Evolutionary conservation across 2,797 vertebrate genomes (phyloP).

Genomic region (Trachurus trachurus): DNA sequence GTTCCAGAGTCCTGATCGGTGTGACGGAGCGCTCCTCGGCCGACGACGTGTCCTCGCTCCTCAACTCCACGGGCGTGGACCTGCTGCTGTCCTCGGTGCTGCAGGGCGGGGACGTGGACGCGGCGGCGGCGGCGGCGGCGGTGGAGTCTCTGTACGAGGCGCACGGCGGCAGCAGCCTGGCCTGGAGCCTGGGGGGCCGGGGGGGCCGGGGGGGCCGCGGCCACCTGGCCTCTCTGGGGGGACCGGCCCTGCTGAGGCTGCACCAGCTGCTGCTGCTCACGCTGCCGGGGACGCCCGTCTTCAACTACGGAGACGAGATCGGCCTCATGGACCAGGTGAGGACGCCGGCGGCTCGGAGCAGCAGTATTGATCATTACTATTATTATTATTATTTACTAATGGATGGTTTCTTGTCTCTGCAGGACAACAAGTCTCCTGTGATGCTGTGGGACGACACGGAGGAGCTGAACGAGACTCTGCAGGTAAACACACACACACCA

Average conservation of each 20-base stretch:
- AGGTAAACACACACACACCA: conserved; percentile 68
- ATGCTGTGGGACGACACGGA: conserved; percentile 79
- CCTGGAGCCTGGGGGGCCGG: conserved; percentile 80
- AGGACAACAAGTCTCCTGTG: conserved; percentile 72
- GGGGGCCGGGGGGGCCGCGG: conserved; percentile 57
- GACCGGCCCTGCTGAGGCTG: conserved; percentile 66
- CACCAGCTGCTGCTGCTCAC: conserved; percentile 89
- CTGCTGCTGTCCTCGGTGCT: conserved; percentile 84
- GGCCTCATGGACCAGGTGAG: conserved; percentile 85
- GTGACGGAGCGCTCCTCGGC: conserved; percentile 63
- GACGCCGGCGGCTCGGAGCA: too few relatives aligned
- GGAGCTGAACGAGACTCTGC: conserved; percentile 62
- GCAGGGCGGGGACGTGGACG: neutral
- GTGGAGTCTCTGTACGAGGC: conserved; percentile 71
- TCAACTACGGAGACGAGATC: conserved; percentile 92
- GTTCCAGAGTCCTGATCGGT: conserved; percentile 86
- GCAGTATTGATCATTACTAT: neutral
- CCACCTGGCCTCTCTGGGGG: conserved; percentile 81
- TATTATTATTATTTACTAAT: neutral
- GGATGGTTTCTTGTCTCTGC: neutral
- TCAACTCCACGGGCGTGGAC: conserved; percentile 79
- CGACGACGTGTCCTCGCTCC: conserved; percentile 69
- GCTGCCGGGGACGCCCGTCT: conserved; percentile 88
- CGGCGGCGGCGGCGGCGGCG: conserved; percentile 27
- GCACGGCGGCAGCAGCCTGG: conserved; percentile 66